These are phyloP conservation scores for Heliocidaris tuberculata DNA, from an alignment of 35 echinoderm and acorn worm species.

Conservation along the genomic window DNA sequence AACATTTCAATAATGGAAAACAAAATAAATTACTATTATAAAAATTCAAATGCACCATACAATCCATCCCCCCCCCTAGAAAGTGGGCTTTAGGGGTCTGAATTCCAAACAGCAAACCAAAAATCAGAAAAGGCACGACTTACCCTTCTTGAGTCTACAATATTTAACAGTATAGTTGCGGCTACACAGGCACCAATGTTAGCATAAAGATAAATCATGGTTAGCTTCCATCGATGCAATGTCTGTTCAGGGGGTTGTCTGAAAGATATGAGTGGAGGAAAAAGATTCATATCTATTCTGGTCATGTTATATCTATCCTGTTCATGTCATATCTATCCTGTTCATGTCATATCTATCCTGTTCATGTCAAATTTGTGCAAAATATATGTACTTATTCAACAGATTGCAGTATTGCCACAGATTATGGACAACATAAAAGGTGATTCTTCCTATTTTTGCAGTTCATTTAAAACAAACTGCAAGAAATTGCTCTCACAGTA, in stretches of 20 bases:
- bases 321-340: neutral
- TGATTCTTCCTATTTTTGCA: neutral
- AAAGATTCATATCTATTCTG: neutral
- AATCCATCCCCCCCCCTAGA: no score
- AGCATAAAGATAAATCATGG: constrained; percentile 76
- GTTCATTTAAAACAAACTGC: neutral
- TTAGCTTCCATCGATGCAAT: constrained; percentile 52
- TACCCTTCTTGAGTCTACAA: constrained; percentile 68
- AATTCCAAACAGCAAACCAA: no score
- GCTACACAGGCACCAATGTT: constrained; percentile 67
- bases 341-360: neutral
- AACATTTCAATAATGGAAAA: neutral
- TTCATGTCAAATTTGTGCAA: no score
- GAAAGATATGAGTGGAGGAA: neutral
- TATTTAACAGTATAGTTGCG: constrained; percentile 61
- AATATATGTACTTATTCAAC: no score
- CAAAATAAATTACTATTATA: neutral
- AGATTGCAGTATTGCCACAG: neutral
- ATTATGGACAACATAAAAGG: no score
- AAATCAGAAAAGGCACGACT: constrained; percentile 1
- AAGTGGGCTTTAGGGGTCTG: neutral
- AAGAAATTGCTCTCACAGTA: neutral
- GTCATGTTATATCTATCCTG: neutral
- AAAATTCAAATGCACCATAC: neutral
- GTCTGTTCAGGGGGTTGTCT: constrained; percentile 5